Evolutionary conservation across 2,113 vertebrate genomes (phyloP).

Genomic region (Gobio gobio): DNA sequence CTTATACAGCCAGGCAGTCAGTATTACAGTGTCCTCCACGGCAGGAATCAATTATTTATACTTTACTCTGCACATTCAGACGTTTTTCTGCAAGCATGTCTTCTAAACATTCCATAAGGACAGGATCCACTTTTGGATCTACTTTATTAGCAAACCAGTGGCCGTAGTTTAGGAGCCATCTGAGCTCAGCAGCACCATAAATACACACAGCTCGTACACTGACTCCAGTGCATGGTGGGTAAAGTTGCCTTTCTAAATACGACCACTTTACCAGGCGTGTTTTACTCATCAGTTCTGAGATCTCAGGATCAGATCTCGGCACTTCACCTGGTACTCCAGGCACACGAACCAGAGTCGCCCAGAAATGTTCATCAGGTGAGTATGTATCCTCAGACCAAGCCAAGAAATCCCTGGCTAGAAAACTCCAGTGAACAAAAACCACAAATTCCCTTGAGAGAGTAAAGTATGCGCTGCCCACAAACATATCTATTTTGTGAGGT

Average conservation of each 20-base stretch:
- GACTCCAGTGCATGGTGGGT: slow-evolving; percentile 84
- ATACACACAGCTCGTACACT: slow-evolving; percentile 87
- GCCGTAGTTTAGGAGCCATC: slow-evolving; percentile 86
- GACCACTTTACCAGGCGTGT: slow-evolving; percentile 89
- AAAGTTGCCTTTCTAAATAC: slow-evolving; percentile 85
- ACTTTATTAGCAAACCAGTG: slow-evolving; percentile 97
- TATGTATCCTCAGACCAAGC: slow-evolving; percentile 90
- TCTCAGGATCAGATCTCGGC: slow-evolving; percentile 75
- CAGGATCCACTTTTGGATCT: slow-evolving; percentile 87
- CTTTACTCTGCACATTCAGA: background rate
- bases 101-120: slow-evolving; percentile 87
- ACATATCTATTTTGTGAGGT: slow-evolving; percentile 85
- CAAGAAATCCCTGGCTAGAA: slow-evolving; percentile 82
- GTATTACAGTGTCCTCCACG: background rate
- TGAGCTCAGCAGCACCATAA: slow-evolving; percentile 84
- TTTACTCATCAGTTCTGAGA: slow-evolving; percentile 89
- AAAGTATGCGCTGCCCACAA: slow-evolving; percentile 94
- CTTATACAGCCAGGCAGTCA: background rate
- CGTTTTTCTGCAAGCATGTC: slow-evolving; percentile 74
- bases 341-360: slow-evolving; percentile 88
- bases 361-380: slow-evolving; percentile 94
- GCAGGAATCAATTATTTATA: background rate
- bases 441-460: slow-evolving; percentile 84
- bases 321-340: slow-evolving; percentile 85
- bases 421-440: slow-evolving; percentile 69